phyloP scores from a whole-genome alignment of 2,113 vertebrate species.

The Capra hircus region DNA sequence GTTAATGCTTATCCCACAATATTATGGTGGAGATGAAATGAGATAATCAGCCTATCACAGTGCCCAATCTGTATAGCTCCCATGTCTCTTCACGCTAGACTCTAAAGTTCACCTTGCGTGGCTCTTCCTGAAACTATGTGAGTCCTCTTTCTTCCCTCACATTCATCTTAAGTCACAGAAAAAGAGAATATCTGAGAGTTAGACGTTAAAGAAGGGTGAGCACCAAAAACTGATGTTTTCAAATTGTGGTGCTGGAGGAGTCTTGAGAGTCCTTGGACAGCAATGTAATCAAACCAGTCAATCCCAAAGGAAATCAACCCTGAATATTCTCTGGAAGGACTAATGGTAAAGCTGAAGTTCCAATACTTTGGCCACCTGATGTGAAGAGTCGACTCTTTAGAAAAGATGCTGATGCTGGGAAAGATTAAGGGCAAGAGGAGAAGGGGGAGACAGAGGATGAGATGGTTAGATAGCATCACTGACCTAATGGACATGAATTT shows the following conservation, averaged over 20 bases:
- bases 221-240: background rate
- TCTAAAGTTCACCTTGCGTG: background rate
- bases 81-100: background rate
- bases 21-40: background rate
- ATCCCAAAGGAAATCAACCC: background rate
- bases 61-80: background rate
- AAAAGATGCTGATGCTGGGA: background rate
- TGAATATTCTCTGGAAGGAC: background rate
- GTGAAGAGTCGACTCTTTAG: background rate
- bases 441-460: background rate
- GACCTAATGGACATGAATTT: background rate
- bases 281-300: background rate
- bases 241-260: background rate
- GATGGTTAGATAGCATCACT: background rate
- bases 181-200: background rate
- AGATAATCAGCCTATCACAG: accelerated
- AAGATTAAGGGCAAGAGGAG: background rate
- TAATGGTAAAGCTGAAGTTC: background rate
- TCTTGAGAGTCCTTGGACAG: background rate
- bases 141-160: background rate
- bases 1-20: background rate
- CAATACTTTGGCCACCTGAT: background rate
- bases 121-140: background rate
- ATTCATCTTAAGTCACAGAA: background rate
- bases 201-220: background rate